Conservation (phyloP, 2,888 invertebrate species). For the Neocrepidodera transversa region DNA sequence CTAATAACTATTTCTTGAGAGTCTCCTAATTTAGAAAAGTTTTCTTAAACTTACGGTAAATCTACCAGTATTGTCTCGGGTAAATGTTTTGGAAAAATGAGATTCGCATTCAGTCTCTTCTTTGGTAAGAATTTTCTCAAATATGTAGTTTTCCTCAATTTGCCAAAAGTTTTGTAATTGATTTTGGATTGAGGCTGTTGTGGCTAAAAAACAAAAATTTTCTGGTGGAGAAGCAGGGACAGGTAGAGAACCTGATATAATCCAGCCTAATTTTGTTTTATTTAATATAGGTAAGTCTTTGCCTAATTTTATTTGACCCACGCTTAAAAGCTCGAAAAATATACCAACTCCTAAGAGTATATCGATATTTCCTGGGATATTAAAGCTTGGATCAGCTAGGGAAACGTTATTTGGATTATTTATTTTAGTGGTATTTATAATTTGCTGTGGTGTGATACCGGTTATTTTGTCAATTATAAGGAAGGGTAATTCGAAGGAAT, state of each 20-base stretch:
- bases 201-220: not conserved
- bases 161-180: not conserved
- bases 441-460: not conserved
- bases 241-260: not conserved
- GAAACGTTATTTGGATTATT: not conserved
- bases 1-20: conserved; percentile 20
- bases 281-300: not conserved
- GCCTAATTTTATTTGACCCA: conserved; percentile 6
- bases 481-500: not conserved
- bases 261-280: conserved; percentile 17
- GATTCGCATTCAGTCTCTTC: not conserved
- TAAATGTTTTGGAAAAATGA: not conserved
- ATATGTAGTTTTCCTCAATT: not conserved
- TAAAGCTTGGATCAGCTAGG: not conserved
- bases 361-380: not conserved
- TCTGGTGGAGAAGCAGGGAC: not conserved
- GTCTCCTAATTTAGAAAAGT: conserved; percentile 17
- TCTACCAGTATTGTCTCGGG: conserved; percentile 3
- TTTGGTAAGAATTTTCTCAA: not conserved
- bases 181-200: not conserved
- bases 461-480: not conserved
- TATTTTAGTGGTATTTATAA: not conserved
- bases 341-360: not conserved
- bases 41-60: conserved; percentile 31
- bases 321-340: not conserved